Evolutionary conservation across 2,113 vertebrate genomes (phyloP), one percentile per base, ranked within the genome.

Genomic region (Kobus ellipsiprymnus): DNA sequence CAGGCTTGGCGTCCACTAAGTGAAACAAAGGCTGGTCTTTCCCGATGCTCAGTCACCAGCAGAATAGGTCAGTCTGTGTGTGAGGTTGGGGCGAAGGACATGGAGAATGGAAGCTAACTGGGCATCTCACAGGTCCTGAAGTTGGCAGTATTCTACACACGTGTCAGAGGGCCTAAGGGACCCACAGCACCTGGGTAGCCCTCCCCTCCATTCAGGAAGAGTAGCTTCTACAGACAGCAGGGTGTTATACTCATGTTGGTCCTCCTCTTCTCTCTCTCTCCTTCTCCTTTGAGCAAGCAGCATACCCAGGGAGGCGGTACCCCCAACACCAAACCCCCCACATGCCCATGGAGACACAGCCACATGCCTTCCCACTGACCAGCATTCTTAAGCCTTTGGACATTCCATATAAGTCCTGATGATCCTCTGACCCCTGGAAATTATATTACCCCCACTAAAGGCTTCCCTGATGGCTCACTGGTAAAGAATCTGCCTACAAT

Each of bases 291-390:
- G 3, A 48, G 36, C 23, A 81, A 85, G 10, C 44, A 80, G 90
- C 12, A 29, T 10, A 54, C 30, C 25, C 12, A 29, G 48, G 25
- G 7, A 54, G 14, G 15, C 0, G 0, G 29, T 36, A 0, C 3
- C 9, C 4, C 86, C 5, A 3, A 29, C 17, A 17, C 55, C 62
- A 23, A 29, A n/a, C 11, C 3, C 19, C 10, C 2, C 1, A 2
- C 27, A 48, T 12, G 52, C 12, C 17, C 14, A 52, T 11, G 7
- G 15, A 91, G 77, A 83, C 14, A 30, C 7, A 74, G 1, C 59
- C 52, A 30, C 7, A 57, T 30, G 82, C 17, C 60, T 46, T 55
- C 30, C 92, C n/a, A 52, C 52, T 13, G 36, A 71, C 48, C 27
- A 90, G 16, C 33, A 83, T 27, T 80, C 54, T 71, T 44, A 88